These are phyloP conservation scores for Geococcyx californianus DNA, from an alignment of 2,113 vertebrate species.

Conservation along the genomic window DNA sequence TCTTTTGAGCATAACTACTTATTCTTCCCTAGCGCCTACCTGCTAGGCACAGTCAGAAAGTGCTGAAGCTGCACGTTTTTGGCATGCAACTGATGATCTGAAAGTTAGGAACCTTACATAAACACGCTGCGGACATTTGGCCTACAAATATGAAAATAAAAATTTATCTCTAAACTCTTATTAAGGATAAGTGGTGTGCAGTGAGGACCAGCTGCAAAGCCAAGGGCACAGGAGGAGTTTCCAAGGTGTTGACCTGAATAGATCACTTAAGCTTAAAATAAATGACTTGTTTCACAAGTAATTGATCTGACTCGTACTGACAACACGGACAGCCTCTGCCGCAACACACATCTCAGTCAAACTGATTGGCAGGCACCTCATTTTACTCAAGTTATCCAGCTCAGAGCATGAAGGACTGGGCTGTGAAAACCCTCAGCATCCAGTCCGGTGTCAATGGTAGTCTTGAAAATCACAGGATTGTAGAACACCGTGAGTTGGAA, in stretches of 20 bases:
- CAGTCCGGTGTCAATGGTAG: not conserved
- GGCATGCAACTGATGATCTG: not conserved
- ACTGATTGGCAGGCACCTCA: not conserved
- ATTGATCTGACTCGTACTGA: not conserved
- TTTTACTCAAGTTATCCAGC: not conserved
- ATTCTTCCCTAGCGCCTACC: not conserved
- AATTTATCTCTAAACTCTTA: not conserved
- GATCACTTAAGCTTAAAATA: not conserved
- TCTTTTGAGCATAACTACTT: not conserved
- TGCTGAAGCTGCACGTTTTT: not conserved
- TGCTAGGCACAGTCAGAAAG: not conserved
- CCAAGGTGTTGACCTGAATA: not conserved
- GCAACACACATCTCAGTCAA: rapidly evolving
- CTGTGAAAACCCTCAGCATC: not conserved
- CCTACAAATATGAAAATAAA: not conserved
- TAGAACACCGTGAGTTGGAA: too few relatives aligned
- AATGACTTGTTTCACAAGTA: not conserved
- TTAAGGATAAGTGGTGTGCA: not conserved
- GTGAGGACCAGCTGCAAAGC: not conserved
- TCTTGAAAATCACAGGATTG: not conserved
- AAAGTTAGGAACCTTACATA: not conserved
- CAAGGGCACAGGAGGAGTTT: not conserved
- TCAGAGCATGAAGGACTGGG: not conserved
- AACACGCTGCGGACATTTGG: not conserved
- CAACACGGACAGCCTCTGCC: not conserved